Conservation (phyloP, 2,888 invertebrate genomes). For the Nyleta sp. region DNA sequence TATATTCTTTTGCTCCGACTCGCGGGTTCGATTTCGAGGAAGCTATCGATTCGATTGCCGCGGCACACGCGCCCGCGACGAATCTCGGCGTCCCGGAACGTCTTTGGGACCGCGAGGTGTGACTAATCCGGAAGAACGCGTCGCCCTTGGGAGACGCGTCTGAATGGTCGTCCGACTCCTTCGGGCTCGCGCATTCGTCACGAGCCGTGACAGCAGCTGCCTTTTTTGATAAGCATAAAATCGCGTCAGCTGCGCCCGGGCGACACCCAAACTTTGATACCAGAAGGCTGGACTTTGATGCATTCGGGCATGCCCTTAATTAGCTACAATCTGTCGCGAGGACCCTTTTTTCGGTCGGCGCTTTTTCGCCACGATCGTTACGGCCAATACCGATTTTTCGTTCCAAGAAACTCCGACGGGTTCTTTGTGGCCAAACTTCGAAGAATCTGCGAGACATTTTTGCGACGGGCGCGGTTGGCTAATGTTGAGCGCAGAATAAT, state of each 20-base stretch:
- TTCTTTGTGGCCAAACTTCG: slow-evolving; percentile 29
- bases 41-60: slow-evolving; percentile 6
- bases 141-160: slow-evolving; percentile 19
- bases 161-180: slow-evolving; percentile 36
- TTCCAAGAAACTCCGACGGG: slow-evolving; percentile 6
- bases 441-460: slow-evolving; percentile 14
- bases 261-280: slow-evolving; percentile 50
- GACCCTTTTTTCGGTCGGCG: slow-evolving; percentile 19
- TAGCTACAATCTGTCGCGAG: slow-evolving; percentile 13
- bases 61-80: slow-evolving; percentile 60
- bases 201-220: slow-evolving; percentile 73
- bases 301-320: slow-evolving; percentile 36
- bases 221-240: slow-evolving; percentile 74
- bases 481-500: neutral
- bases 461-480: neutral
- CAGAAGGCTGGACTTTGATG: slow-evolving; percentile 43
- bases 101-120: slow-evolving; percentile 44
- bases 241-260: slow-evolving; percentile 70
- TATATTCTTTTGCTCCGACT: no score
- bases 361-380: slow-evolving; percentile 26
- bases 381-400: slow-evolving; percentile 37
- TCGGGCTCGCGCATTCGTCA: slow-evolving; percentile 71
- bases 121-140: slow-evolving; percentile 26
- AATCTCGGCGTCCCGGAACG: slow-evolving; percentile 42
- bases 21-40: no score